Percentiles rank a stretch among this genome's conserved stretches.
phyloP scores from a whole-genome alignment of 64 coral and sea anemone species.

The Pocillopora damicornis region DNA sequence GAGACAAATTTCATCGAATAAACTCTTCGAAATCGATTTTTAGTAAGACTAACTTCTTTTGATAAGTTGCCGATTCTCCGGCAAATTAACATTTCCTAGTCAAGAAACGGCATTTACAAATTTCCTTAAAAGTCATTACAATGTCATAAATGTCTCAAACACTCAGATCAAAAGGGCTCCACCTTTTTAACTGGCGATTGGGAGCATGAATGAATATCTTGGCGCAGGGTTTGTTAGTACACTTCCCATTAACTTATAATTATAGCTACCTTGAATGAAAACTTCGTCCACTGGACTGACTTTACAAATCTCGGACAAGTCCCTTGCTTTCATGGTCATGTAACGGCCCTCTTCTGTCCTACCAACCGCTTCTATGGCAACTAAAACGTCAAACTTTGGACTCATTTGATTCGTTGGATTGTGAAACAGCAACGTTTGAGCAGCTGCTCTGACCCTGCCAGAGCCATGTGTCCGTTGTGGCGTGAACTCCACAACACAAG shows the following conservation, averaged over 20 bases:
- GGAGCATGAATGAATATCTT: neutral
- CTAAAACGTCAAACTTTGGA: conserved; percentile 64
- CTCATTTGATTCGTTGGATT: conserved; percentile 1
- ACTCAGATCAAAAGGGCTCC: too few species aligned
- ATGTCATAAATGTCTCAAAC: too few species aligned
- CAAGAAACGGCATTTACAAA: too few species aligned
- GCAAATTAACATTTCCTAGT: too few species aligned
- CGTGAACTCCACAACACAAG: conserved; percentile 54
- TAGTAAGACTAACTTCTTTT: too few species aligned
- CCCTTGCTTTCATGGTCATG: conserved; percentile 61
- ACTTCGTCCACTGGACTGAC: conserved; percentile 79
- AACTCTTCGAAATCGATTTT: too few species aligned
- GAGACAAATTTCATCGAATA: too few species aligned
- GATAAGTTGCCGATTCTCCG: too few species aligned
- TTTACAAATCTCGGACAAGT: conserved; percentile 64
- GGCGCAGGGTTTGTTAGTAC: neutral
- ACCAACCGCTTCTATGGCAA: conserved; percentile 77
- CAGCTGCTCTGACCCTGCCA: conserved; percentile 28
- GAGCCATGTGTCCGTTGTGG: neutral
- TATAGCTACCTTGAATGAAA: conserved; percentile 57
- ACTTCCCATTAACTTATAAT: neutral
- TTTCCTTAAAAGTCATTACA: too few species aligned
- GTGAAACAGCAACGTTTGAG: conserved; percentile 54
- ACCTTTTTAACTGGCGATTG: too few species aligned
- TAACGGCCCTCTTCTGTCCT: conserved; percentile 41